These are phyloP conservation scores for Venturia canescens DNA, from an alignment of 1,140 invertebrate species.

Conservation along the genomic window DNA sequence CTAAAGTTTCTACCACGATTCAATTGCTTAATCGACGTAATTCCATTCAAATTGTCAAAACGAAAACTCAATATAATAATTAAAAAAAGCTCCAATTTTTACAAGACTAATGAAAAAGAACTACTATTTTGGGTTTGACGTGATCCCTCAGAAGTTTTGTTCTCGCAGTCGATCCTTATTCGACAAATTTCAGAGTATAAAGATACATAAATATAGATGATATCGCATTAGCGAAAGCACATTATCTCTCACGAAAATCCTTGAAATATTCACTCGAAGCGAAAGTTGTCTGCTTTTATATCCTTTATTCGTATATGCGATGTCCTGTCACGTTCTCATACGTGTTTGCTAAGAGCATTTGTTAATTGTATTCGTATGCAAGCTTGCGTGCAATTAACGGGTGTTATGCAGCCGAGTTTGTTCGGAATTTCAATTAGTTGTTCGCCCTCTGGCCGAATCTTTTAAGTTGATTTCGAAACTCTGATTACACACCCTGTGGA, in stretches of 20 bases:
- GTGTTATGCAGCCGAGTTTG: conserved; percentile 29
- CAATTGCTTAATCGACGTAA: too few relatives aligned
- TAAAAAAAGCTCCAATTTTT: too few relatives aligned
- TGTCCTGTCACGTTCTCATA: conserved; percentile 2
- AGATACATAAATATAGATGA: background rate
- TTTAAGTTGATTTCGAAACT: conserved; percentile 9
- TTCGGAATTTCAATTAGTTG: conserved; percentile 34
- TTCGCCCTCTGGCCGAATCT: background rate
- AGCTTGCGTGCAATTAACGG: conserved; percentile 36
- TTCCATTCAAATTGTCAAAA: too few relatives aligned
- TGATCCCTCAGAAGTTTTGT: background rate
- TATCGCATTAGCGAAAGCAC: background rate
- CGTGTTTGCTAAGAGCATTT: background rate
- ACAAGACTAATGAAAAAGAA: too few relatives aligned
- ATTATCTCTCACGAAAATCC: conserved; percentile 34
- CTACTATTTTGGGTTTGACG: background rate
- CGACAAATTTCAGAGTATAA: background rate
- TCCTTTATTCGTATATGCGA: background rate
- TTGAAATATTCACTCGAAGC: background rate
- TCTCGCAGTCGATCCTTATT: background rate
- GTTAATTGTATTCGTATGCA: background rate
- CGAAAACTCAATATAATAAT: too few relatives aligned
- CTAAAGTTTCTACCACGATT: too few relatives aligned
- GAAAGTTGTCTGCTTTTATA: background rate
- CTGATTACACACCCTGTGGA: too few relatives aligned